Evolutionary conservation across 2,797 vertebrate species (phyloP).

Genomic region (Notolepis coatsorum): DNA sequence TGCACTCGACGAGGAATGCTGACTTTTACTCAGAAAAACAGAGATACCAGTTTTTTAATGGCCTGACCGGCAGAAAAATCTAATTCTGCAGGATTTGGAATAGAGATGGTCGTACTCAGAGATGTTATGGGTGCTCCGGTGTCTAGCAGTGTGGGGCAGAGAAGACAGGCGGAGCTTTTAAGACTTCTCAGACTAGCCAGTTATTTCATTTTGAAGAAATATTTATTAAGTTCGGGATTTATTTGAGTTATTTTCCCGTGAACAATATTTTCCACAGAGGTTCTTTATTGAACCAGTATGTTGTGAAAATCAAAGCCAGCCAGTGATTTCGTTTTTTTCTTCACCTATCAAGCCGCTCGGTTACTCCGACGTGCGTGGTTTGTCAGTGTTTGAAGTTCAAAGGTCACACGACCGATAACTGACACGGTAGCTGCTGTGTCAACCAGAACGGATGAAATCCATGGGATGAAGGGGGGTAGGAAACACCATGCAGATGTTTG

Average conservation of each 20-base stretch:
- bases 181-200: background rate
- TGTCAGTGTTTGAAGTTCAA: background rate
- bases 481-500: conserved; percentile 10
- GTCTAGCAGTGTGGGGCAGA: background rate
- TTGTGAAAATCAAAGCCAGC: background rate
- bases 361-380: background rate
- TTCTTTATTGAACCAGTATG: conserved; percentile 6
- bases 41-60: conserved; percentile 15
- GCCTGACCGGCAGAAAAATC: background rate
- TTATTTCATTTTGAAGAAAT: background rate
- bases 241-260: conserved; percentile 3
- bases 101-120: background rate
- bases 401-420: background rate
- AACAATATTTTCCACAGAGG: conserved; percentile 11
- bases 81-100: too few species aligned
- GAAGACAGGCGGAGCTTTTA: background rate
- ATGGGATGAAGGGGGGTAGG: too few species aligned
- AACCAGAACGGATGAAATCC: background rate
- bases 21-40: conserved; percentile 11
- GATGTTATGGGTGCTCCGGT: background rate
- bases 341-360: background rate
- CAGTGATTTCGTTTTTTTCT: background rate
- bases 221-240: background rate
- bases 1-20: conserved; percentile 46
- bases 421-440: background rate